Evolutionary conservation across 2,888 invertebrate species (phyloP), one percentile per base, ranked within the genome.

Genomic region (Lordiphosa andalusiaca): DNA sequence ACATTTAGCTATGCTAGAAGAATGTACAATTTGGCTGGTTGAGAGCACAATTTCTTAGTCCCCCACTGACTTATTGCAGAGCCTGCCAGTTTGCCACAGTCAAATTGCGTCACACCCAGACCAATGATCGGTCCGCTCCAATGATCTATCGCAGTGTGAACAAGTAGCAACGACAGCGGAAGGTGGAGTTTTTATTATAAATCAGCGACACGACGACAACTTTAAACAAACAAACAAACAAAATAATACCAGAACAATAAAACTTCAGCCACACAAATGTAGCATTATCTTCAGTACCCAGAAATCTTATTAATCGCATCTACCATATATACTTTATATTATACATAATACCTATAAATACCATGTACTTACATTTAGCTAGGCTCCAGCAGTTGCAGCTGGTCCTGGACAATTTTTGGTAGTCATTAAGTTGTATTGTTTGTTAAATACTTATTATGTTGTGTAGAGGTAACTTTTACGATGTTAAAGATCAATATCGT

Each of bases 41-140:
- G 16, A 30, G 16, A 16, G 16, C 16, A 44, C 42, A 44, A n/a
- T 16, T 16, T 30, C 25, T 33, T 33, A 51, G 60, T 63, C 53
- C 67, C 51, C n/a, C n/a, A n/a, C 51, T 60, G 41, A 53, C 49
- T 74, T 62, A 69, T 86, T 81, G 58, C 93, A 96, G 95, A 92
- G 93, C 93, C 86, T 95, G 95, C 90, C 94, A 95, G 90, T 96
- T 96, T 89, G 95, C 96, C 63, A 96, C 96, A 66, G 95, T 96
- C 89, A 96, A 96, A 91, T 92, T 96, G 89, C 92, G 95, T 89
- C 95, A 95, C 91, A 94, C 95, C 86, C 93, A 95, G 91, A 95
- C 95, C 87, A 95, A 95, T 90, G 95, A 96, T 90, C 93, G 95
- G 84, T 94, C 95, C 73, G 94, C 95, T 80, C 95, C 95, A 73